phyloP scores from a whole-genome alignment of 2,797 vertebrate species.

The Enoplosus armatus region DNA sequence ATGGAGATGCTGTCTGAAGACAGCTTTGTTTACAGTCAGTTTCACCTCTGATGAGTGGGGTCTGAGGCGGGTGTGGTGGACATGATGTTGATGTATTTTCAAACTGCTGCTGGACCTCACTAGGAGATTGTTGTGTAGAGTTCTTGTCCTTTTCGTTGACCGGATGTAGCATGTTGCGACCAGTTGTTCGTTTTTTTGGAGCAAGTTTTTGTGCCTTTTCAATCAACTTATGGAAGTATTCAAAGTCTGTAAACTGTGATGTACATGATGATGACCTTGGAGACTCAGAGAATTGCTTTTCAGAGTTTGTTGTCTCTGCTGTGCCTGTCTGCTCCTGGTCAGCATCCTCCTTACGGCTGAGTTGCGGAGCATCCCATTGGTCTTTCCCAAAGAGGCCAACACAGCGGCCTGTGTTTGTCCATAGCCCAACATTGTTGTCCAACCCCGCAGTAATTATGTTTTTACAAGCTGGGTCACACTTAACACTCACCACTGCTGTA shows the following conservation, averaged over 20 bases:
- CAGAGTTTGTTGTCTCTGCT: background rate
- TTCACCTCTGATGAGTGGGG: too few relatives aligned
- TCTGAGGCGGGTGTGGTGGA: background rate
- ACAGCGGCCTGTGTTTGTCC: slow-evolving; percentile 8
- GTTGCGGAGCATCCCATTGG: background rate
- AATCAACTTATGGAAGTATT: too few relatives aligned
- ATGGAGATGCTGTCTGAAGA: background rate
- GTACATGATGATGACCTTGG: too few relatives aligned
- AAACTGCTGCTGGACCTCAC: background rate
- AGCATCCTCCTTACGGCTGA: too few relatives aligned
- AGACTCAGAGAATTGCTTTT: background rate
- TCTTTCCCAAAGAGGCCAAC: slow-evolving; percentile 23
- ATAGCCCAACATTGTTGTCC: background rate
- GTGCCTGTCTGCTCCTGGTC: background rate
- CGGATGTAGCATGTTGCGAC: background rate
- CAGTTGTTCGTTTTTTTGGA: too few relatives aligned
- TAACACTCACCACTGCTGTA: background rate
- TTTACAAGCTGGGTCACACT: background rate
- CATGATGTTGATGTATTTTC: background rate
- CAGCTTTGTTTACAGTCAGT: background rate
- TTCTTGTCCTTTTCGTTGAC: background rate
- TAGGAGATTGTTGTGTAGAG: background rate
- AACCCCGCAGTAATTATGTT: slow-evolving; percentile 13
- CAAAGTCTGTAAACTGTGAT: background rate
- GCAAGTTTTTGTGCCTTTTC: too few relatives aligned